phyloP scores from a whole-genome alignment of 2,888 invertebrate genomes.

The Drosophila infuscata region DNA sequence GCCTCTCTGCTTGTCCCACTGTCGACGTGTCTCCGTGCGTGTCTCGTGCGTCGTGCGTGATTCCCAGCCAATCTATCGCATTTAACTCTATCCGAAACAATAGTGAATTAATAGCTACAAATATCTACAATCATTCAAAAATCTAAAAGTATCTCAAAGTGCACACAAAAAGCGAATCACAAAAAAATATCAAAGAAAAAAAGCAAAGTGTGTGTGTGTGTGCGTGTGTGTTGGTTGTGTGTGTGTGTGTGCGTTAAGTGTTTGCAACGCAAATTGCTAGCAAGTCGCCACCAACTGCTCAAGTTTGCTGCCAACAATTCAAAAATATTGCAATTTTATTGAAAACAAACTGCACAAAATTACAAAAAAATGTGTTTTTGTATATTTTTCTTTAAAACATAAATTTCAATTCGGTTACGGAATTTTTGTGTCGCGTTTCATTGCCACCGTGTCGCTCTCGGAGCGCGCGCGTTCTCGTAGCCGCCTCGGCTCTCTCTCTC shows the following conservation, averaged over 20 bases:
- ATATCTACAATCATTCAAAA: conserved; percentile 43
- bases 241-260: conserved; percentile 44
- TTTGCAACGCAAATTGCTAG: conserved; percentile 35
- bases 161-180: conserved; percentile 59
- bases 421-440: conserved; percentile 76
- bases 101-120: conserved; percentile 27
- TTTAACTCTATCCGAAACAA: conserved; percentile 44
- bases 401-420: conserved; percentile 67
- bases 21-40: conserved; percentile 70
- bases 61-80: conserved; percentile 6
- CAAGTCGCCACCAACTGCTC: conserved; percentile 18
- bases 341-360: conserved; percentile 15
- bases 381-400: conserved; percentile 42
- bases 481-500: conserved; percentile 11
- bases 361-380: conserved; percentile 7
- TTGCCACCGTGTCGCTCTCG: conserved; percentile 47
- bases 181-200: conserved; percentile 38
- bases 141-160: conserved; percentile 34
- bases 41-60: conserved; percentile 58
- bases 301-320: conserved; percentile 11
- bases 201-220: conserved; percentile 70
- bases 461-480: conserved; percentile 34
- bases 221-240: conserved; percentile 32
- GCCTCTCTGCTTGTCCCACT: conserved; percentile 54
- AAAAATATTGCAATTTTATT: conserved; percentile 6